phyloP scores from a whole-genome alignment of 2,888 invertebrate genomes.

The Lomographa bimaculata region DNA sequence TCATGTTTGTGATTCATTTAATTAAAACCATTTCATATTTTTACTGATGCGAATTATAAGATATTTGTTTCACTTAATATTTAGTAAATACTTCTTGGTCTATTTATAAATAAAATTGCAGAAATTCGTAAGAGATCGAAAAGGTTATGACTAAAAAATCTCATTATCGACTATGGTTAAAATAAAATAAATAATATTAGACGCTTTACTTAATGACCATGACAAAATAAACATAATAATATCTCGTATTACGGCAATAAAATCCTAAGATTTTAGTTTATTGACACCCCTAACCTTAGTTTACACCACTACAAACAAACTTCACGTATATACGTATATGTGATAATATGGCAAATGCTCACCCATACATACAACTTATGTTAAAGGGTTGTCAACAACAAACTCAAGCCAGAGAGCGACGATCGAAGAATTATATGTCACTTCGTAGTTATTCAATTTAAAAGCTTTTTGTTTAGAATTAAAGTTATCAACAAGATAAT shows the following conservation, averaged over 20 bases:
- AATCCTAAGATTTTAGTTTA: neutral
- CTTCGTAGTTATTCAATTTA: no score
- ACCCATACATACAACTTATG: neutral
- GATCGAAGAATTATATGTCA: no score
- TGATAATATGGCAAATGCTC: neutral
- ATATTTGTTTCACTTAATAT: neutral
- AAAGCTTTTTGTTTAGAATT: no score
- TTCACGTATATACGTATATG: neutral
- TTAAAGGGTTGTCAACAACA: constrained; percentile 10
- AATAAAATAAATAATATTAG: constrained; percentile 1
- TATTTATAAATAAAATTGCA: constrained; percentile 7
- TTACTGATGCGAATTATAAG: no score
- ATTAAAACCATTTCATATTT: no score
- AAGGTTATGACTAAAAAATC: constrained; percentile 7
- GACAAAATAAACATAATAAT: no score
- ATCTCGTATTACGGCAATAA: constrained; percentile 9
- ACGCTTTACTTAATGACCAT: no score
- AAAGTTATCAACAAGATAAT: no score
- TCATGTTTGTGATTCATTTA: no score
- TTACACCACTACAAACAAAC: neutral
- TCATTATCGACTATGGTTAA: neutral
- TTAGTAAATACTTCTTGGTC: constrained; percentile 1
- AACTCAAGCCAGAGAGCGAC: neutral
- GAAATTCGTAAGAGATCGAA: constrained; percentile 9
- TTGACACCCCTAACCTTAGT: constrained; percentile 2